A percentile compares a stretch with the other conserved stretches of the same genome.
These are phyloP conservation scores for Copidosoma floridanum DNA, from an alignment of 1,140 invertebrate species.

Conservation along the genomic window DNA sequence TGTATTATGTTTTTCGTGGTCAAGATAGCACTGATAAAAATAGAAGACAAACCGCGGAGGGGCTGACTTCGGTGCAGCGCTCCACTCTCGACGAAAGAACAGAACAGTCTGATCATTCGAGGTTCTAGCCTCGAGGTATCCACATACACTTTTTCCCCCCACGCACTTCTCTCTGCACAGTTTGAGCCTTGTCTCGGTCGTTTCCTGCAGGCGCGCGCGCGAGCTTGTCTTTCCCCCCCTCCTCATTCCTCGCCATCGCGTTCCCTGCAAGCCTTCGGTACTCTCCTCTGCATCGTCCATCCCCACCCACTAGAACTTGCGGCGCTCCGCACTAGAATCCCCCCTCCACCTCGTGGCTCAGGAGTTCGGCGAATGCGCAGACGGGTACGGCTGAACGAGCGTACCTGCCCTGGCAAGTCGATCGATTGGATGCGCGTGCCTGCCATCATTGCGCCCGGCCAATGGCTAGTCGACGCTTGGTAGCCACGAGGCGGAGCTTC, in stretches of 20 bases:
- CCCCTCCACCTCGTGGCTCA: too few species aligned
- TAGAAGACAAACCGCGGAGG: too few species aligned
- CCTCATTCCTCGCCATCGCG: constrained; percentile 2
- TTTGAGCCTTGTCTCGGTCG: constrained; percentile 36
- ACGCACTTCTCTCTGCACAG: constrained; percentile 32
- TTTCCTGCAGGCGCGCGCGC: constrained; percentile 6
- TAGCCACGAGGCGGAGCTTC: constrained; percentile 29
- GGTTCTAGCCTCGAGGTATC: constrained; percentile 31
- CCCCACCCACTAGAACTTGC: too few species aligned
- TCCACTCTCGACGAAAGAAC: constrained; percentile 44
- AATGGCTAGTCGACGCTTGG: constrained; percentile 35
- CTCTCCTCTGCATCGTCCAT: too few species aligned
- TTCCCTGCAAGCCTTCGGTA: background rate
- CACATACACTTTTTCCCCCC: constrained; percentile 25
- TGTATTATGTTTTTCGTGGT: too few species aligned
- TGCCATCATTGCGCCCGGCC: constrained; percentile 52
- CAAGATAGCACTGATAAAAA: too few species aligned
- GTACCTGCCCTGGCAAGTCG: constrained; percentile 30
- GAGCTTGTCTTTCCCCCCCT: background rate
- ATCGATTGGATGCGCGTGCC: constrained; percentile 53
- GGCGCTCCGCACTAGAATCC: too few species aligned
- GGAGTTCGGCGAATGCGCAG: constrained; percentile 32
- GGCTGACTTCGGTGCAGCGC: too few species aligned
- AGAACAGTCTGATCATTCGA: constrained; percentile 43
- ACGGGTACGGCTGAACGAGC: constrained; percentile 14